Evolutionary conservation across 2,113 vertebrate genomes (phyloP).

Genomic region (Chlamydotis undulata): DNA sequence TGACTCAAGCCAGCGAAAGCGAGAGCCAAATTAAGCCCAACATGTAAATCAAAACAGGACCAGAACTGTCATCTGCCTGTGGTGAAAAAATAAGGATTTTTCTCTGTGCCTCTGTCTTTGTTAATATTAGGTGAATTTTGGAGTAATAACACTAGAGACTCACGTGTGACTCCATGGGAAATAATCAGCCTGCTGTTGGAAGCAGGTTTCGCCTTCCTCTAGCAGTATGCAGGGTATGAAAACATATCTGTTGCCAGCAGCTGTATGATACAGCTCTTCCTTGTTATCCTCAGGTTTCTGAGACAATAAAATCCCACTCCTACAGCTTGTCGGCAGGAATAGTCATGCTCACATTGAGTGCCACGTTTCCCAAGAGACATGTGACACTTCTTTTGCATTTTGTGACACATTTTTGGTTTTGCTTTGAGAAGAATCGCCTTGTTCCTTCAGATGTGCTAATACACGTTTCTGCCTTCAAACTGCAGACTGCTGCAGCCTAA

Average conservation of each 20-base stretch:
- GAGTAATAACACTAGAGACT: background rate
- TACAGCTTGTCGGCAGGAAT: background rate
- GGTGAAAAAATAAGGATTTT: background rate
- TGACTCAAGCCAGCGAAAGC: background rate
- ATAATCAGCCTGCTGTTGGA: background rate
- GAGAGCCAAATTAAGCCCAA: background rate
- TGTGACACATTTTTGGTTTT: background rate
- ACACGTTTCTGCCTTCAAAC: background rate
- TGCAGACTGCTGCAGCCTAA: background rate
- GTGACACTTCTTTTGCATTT: background rate
- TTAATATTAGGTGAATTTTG: background rate
- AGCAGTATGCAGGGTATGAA: background rate
- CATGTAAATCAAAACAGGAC: background rate
- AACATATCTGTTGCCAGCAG: background rate
- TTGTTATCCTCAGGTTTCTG: background rate
- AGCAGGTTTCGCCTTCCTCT: background rate
- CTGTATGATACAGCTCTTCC: background rate
- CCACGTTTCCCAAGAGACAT: background rate
- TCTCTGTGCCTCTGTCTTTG: background rate
- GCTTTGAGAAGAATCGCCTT: background rate
- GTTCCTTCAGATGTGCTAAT: background rate
- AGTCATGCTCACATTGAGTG: background rate
- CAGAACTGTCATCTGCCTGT: background rate
- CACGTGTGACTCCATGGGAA: background rate
- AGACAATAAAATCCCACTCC: background rate